A percentile compares a stretch with the other conserved stretches of the same genome.
phyloP scores from a whole-genome alignment of 2,113 vertebrate species.

The Anhinga anhinga region DNA sequence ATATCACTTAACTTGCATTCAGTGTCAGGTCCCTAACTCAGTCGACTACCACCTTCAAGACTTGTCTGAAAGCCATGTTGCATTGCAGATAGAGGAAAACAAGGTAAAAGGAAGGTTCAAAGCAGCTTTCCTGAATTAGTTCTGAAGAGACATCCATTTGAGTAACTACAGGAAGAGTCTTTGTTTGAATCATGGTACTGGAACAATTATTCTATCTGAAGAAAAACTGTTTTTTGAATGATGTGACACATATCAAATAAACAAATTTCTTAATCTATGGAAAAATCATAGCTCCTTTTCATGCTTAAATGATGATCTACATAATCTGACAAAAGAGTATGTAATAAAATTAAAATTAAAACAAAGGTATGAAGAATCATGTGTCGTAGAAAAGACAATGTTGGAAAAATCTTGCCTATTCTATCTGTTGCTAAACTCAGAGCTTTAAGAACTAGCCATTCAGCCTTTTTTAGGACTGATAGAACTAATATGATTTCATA shows the following conservation, averaged over 20 bases:
- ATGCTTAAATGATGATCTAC: neutral
- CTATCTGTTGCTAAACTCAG: neutral
- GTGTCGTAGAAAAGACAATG: neutral
- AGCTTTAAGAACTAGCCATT: neutral
- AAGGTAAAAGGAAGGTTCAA: neutral
- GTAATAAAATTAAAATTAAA: neutral
- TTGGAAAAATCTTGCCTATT: neutral
- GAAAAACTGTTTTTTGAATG: neutral
- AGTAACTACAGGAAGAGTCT: neutral
- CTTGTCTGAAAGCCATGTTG: constrained; percentile 49
- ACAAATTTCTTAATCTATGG: neutral
- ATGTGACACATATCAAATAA: neutral
- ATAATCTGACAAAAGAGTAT: neutral
- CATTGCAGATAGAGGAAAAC: neutral
- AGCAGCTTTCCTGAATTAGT: constrained; percentile 28
- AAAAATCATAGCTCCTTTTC: neutral
- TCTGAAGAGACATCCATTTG: neutral
- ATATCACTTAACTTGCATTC: neutral
- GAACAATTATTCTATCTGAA: neutral
- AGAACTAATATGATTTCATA: neutral
- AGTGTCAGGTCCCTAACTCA: neutral
- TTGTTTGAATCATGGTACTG: neutral
- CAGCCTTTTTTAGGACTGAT: neutral
- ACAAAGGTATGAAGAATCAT: neutral
- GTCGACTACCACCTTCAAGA: neutral